Percentiles rank a stretch among this genome's conserved stretches.
Conservation (phyloP, 1,140 invertebrate species). For the Paramacrobiotus metropolitanus region DNA sequence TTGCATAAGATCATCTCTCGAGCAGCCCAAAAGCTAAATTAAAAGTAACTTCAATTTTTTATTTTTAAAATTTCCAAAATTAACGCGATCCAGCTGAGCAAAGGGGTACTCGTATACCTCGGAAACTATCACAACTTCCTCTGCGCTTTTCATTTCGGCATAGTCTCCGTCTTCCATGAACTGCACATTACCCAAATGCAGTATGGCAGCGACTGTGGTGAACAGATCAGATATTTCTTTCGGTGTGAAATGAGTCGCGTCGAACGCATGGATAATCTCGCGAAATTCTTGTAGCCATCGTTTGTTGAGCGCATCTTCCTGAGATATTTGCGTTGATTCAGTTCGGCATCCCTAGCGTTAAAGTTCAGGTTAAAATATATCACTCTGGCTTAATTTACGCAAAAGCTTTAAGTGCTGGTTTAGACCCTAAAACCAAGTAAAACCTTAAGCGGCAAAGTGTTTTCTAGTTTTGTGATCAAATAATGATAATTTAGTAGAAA, state of each 20-base stretch:
- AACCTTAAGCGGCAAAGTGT: too few relatives aligned
- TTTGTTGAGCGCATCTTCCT: background rate
- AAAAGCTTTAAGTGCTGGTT: too few relatives aligned
- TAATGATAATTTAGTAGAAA: too few relatives aligned
- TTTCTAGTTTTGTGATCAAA: too few relatives aligned
- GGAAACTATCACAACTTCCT: constrained; percentile 14
- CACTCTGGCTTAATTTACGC: too few relatives aligned
- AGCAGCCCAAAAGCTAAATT: constrained; percentile 42
- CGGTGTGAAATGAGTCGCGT: constrained; percentile 22
- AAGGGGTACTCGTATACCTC: constrained; percentile 14
- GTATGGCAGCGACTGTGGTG: constrained; percentile 21
- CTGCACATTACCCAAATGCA: constrained; percentile 24
- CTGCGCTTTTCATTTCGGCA: constrained; percentile 10
- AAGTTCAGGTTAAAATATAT: too few relatives aligned
- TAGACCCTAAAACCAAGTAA: too few relatives aligned
- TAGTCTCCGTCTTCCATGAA: constrained; percentile 17
- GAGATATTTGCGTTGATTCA: background rate
- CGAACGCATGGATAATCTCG: constrained; percentile 18
- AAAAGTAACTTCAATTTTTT: constrained; percentile 8
- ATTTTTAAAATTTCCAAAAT: constrained; percentile 9
- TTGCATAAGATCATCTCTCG: constrained; percentile 33
- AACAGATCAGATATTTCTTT: constrained; percentile 22
- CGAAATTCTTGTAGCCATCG: constrained; percentile 12
- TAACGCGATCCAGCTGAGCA: background rate
- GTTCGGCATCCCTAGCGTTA: background rate